Conservation (phyloP, 2,888 invertebrate genomes). For the Standfussiana lucernea region DNA sequence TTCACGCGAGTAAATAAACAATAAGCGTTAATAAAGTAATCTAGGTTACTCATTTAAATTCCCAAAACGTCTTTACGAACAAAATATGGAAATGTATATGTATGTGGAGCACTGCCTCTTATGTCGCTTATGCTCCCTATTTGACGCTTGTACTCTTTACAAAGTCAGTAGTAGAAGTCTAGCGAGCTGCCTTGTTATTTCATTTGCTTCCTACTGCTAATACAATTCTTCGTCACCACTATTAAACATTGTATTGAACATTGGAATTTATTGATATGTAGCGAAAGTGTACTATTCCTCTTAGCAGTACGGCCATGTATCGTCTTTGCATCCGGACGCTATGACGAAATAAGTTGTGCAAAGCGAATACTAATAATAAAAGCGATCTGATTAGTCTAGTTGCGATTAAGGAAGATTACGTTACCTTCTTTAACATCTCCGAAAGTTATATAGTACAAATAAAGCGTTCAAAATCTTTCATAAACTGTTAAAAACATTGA, state of each 20-base stretch:
- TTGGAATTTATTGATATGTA: slow-evolving; percentile 60
- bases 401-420: slow-evolving; percentile 39
- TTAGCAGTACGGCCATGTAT: slow-evolving; percentile 64
- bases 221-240: slow-evolving; percentile 43
- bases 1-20: neutral
- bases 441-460: slow-evolving; percentile 27
- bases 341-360: slow-evolving; percentile 55
- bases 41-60: neutral
- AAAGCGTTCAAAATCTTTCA: slow-evolving; percentile 43
- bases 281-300: slow-evolving; percentile 65
- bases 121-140: neutral
- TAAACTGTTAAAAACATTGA: slow-evolving; percentile 24
- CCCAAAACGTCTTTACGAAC: neutral
- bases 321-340: slow-evolving; percentile 62
- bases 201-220: slow-evolving; percentile 60
- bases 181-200: slow-evolving; percentile 54
- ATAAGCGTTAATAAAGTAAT: too few relatives aligned
- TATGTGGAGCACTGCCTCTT: slow-evolving; percentile 1
- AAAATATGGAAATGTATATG: too few relatives aligned
- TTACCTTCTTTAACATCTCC: slow-evolving; percentile 68
- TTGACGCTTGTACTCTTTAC: slow-evolving; percentile 18
- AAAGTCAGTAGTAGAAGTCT: slow-evolving; percentile 24
- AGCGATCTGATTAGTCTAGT: slow-evolving; percentile 46
- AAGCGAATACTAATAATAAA: slow-evolving; percentile 62
- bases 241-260: slow-evolving; percentile 61